These are phyloP conservation scores for Pollenia amentaria DNA, from an alignment of 2,888 invertebrate genomes.

Conservation along the genomic window DNA sequence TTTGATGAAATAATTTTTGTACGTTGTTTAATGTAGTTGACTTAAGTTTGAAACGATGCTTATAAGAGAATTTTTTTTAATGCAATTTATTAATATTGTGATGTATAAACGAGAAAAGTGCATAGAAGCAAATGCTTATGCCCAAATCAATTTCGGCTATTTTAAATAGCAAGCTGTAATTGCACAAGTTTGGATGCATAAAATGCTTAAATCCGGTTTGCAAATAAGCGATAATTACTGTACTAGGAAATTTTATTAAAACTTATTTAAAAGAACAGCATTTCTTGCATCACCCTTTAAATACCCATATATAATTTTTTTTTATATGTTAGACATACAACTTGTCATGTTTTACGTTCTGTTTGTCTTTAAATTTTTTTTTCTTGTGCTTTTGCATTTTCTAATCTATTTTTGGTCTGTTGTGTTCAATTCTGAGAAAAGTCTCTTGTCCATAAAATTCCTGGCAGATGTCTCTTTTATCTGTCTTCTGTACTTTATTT, in stretches of 20 bases:
- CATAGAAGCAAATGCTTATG: too few relatives aligned
- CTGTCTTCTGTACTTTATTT: slow-evolving; percentile 21
- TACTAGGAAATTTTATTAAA: not conserved
- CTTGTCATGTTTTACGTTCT: slow-evolving; percentile 55
- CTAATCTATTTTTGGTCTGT: slow-evolving; percentile 40
- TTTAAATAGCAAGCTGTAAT: too few relatives aligned
- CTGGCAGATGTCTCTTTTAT: slow-evolving; percentile 52
- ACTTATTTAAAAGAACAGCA: not conserved
- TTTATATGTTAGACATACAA: slow-evolving; percentile 47
- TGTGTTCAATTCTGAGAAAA: slow-evolving; percentile 47
- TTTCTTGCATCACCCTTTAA: not conserved
- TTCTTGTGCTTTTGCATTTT: slow-evolving; percentile 15
- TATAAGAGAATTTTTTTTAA: too few relatives aligned
- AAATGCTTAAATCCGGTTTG: too few relatives aligned
- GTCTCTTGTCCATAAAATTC: slow-evolving; percentile 53
- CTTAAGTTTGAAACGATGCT: too few relatives aligned
- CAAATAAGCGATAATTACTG: too few relatives aligned
- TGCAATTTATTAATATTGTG: too few relatives aligned
- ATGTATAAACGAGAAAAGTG: too few relatives aligned
- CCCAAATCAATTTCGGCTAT: too few relatives aligned
- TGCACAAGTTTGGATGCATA: too few relatives aligned
- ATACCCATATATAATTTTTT: slow-evolving; percentile 4
- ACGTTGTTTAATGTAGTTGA: too few relatives aligned
- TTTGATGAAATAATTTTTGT: too few relatives aligned
- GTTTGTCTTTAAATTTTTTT: slow-evolving; percentile 10